Evolutionary conservation across 2,113 vertebrate genomes (phyloP), one percentile per base, ranked within the genome.

Genomic region (Illadopsis cleaveri): DNA sequence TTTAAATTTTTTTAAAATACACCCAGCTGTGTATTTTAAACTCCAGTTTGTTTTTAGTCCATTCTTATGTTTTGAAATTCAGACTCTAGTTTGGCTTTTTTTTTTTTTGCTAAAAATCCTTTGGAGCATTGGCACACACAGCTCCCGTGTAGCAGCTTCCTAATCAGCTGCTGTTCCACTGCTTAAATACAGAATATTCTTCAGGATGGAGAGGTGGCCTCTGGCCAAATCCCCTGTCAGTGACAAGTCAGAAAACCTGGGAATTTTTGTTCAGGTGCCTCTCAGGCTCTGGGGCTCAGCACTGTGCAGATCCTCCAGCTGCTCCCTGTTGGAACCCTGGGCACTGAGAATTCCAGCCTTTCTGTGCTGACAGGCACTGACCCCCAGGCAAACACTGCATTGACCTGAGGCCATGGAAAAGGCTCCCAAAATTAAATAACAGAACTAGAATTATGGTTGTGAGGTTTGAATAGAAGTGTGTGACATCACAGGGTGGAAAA

Each of bases 201-300:
- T 15, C 31, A 31, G 47, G 47, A 17, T 37, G 33, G 42, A 45
- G 69, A 61, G 53, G 7, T 24, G 56, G 18, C 44, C 64, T 50
- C 9, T 33, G 48, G 6, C 19, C 37, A 3, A 30, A 22, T 2
- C 10, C 45, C 16, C 60, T 31, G 27, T 11, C 28, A 30, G 30
- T 18, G 37, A 15, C 0, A 4, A 18, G 38, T 13, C 47, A 62
- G 70, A 38, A 30, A 37, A 7, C 1, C 3, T 1, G 2, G 24
- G 14, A 8, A 2, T 40, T 71, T 3, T 0, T 6, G 15, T 13
- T 18, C 18, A 15, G 2, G 1, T 12, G 5, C 27, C 71, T 58
- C 1, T 2, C 30, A 38, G 50, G 37, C 42, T 2, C 18, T 14
- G 8, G 65, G 38, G 54, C 50, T 70, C 10, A 6, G 50, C 11